phyloP scores from a whole-genome alignment of 1,140 invertebrate genomes.

The Parapsyche elsis region DNA sequence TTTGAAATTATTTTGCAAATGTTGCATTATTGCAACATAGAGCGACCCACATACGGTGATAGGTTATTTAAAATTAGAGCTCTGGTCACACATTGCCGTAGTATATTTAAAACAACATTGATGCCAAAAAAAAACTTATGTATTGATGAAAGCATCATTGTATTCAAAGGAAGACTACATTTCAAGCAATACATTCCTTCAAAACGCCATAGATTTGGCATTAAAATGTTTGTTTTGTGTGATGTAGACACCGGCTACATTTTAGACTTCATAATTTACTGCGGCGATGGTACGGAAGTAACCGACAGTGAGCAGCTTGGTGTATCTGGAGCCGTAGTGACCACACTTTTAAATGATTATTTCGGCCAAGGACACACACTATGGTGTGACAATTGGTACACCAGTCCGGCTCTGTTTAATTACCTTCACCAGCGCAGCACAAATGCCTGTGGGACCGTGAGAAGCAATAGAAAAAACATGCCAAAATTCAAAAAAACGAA shows the following conservation, averaged over 20 bases:
- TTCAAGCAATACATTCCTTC: background rate
- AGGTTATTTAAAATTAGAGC: no score
- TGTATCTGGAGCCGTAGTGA: background rate
- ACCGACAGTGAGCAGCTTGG: background rate
- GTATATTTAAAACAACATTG: no score
- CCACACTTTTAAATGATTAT: background rate
- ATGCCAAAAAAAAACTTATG: background rate
- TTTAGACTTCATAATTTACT: background rate
- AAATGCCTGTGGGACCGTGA: background rate
- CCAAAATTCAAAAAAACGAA: background rate
- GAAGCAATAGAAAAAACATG: background rate
- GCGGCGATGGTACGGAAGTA: background rate
- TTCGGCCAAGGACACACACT: background rate
- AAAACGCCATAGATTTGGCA: background rate
- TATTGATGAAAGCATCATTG: background rate
- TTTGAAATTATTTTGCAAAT: background rate
- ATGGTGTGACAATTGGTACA: background rate
- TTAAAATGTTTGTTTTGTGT: background rate
- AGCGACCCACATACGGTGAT: no score
- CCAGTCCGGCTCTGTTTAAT: no score
- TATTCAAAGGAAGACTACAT: background rate
- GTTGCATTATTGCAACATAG: no score
- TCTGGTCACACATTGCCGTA: no score
- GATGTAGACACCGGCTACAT: no score
- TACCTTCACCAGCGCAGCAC: background rate